A percentile compares a stretch with the other conserved stretches of the same genome.
Conservation (phyloP, 2,888 invertebrate species). For the Cephus pulcher region DNA sequence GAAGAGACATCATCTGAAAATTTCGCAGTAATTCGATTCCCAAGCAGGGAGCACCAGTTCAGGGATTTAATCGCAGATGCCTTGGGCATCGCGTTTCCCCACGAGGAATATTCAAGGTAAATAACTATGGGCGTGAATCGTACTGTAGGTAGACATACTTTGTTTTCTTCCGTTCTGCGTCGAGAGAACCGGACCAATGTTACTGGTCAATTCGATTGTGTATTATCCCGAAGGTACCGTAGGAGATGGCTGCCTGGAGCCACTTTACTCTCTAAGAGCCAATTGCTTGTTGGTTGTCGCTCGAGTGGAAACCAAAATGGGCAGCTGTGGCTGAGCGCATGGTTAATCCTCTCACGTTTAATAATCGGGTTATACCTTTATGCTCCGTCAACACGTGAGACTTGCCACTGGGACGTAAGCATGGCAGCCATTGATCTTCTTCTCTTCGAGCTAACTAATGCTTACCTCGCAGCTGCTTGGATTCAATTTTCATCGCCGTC, state of each 20-base stretch:
- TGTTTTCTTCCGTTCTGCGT: not conserved
- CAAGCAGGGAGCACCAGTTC: not conserved
- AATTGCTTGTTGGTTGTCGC: constrained; percentile 35
- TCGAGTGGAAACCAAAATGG: constrained; percentile 40
- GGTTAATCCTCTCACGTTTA: not conserved
- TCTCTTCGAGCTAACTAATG: not conserved
- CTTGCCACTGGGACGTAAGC: constrained; percentile 4
- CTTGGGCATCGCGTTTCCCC: not conserved
- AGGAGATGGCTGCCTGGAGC: constrained; percentile 13
- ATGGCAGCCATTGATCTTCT: not conserved
- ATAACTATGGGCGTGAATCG: not conserved
- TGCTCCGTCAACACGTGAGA: constrained; percentile 31
- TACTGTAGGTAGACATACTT: not conserved
- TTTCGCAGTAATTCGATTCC: not conserved
- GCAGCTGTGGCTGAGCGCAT: constrained; percentile 31
- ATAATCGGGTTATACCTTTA: constrained; percentile 30
- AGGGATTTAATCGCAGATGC: not conserved
- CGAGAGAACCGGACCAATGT: not conserved
- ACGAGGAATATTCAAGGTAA: not conserved
- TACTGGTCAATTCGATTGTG: not conserved
- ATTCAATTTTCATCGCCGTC: not conserved
- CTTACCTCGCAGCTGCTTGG: not conserved
- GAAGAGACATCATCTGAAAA: not conserved
- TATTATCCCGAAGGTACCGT: not conserved
- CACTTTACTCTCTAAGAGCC: constrained; percentile 14